A percentile compares a stretch with the other conserved stretches of the same genome.
These are phyloP conservation scores for Phenganax marumi DNA, from an alignment of 92 coral and sea anemone genomes.

Conservation along the genomic window DNA sequence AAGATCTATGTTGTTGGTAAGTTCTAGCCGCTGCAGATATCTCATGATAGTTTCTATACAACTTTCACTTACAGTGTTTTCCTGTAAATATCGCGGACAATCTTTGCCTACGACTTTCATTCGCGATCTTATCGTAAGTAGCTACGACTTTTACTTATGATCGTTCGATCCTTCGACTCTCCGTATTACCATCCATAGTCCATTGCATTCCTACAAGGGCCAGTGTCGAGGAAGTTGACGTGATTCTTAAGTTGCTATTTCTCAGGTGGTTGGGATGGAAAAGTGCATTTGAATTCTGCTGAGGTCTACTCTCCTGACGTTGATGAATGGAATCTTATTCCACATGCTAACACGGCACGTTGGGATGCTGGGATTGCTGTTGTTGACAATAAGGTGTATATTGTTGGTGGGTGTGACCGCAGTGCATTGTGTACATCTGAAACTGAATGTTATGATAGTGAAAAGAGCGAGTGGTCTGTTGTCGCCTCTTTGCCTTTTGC, in stretches of 20 bases:
- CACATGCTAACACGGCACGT: constrained; percentile 91
- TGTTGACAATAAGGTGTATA: constrained; percentile 80
- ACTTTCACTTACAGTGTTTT: too few relatives aligned
- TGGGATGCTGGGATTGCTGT: constrained; percentile 99
- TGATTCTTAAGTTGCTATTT: not conserved
- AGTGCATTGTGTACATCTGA: constrained; percentile 93
- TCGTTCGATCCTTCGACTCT: not conserved
- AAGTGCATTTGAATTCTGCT: constrained; percentile 82
- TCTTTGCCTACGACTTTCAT: too few relatives aligned
- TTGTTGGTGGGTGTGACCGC: constrained; percentile 99
- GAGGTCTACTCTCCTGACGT: constrained; percentile 96
- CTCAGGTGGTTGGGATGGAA: constrained; percentile 97
- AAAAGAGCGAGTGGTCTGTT: constrained; percentile 80
- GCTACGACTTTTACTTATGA: not conserved
- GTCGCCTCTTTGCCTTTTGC: constrained; percentile 94
- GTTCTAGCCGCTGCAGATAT: not conserved
- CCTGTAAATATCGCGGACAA: too few relatives aligned
- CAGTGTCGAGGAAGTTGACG: too few relatives aligned
- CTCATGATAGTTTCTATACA: too few relatives aligned
- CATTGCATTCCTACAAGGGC: too few relatives aligned
- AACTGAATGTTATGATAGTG: constrained; percentile 94
- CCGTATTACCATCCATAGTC: not conserved
- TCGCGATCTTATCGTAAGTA: not conserved
- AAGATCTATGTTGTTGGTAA: constrained; percentile 88
- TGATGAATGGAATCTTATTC: constrained; percentile 86